These are phyloP conservation scores for Drosophila buzzatii DNA, from an alignment of 2,888 invertebrate species.

Conservation along the genomic window DNA sequence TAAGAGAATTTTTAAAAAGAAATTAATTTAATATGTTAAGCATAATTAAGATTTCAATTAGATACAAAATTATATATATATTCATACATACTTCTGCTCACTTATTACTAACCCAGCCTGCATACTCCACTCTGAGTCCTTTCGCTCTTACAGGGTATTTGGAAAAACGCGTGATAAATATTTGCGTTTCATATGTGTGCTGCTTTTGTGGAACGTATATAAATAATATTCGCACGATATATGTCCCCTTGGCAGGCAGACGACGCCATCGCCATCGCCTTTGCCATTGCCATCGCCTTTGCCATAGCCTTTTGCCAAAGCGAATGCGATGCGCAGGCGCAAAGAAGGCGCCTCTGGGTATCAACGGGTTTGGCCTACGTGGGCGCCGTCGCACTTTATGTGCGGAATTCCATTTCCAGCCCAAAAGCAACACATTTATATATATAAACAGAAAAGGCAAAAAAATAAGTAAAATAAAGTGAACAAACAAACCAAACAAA, in stretches of 20 bases:
- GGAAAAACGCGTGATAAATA: conserved; percentile 74
- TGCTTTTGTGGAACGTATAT: conserved; percentile 66
- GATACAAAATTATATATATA: too few species aligned
- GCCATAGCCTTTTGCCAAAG: conserved; percentile 19
- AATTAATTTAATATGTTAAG: too few species aligned
- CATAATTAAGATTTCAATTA: too few species aligned
- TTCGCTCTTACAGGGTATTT: conserved; percentile 36
- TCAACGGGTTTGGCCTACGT: conserved; percentile 70
- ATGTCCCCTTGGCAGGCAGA: conserved; percentile 78
- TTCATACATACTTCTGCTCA: background rate
- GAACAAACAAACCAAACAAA: conserved; percentile 27
- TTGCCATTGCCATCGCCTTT: conserved; percentile 15
- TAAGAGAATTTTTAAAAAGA: too few species aligned
- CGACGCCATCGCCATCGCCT: conserved; percentile 53
- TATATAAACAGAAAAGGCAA: background rate
- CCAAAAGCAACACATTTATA: conserved; percentile 15
- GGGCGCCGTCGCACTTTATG: conserved; percentile 75
- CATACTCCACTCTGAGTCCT: background rate
- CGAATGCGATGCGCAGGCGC: conserved; percentile 71
- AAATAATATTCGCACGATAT: conserved; percentile 85
- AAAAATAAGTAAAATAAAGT: background rate
- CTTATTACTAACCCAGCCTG: too few species aligned
- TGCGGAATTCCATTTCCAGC: conserved; percentile 66
- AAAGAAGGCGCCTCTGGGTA: conserved; percentile 83
- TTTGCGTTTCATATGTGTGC: conserved; percentile 67